These are phyloP conservation scores for Drepana falcataria DNA, from an alignment of 2,888 invertebrate genomes.

Conservation along the genomic window DNA sequence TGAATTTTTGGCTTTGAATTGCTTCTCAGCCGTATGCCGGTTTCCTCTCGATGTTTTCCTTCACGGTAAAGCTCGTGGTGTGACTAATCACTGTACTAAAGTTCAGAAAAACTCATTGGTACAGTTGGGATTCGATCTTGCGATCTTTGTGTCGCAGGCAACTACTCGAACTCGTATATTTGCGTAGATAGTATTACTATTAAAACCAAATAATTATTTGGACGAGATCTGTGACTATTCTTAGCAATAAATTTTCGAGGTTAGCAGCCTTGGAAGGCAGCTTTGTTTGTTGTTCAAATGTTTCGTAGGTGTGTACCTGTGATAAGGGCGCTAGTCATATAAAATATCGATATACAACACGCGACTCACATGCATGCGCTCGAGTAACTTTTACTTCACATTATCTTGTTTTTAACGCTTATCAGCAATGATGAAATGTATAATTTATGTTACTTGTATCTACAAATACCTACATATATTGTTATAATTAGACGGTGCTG, in stretches of 20 bases:
- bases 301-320: background rate
- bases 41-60: too few species aligned
- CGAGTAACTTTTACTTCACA: background rate
- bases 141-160: too few species aligned
- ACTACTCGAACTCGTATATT: too few species aligned
- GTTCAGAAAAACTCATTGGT: too few species aligned
- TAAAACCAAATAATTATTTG: background rate
- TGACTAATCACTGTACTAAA: too few species aligned
- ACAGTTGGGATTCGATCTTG: too few species aligned
- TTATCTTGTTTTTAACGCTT: background rate
- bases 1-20: too few species aligned
- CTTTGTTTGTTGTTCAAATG: background rate
- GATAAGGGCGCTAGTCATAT: background rate
- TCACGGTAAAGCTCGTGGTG: too few species aligned
- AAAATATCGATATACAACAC: background rate
- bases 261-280: background rate
- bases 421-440: background rate
- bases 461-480: too few species aligned
- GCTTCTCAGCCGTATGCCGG: too few species aligned
- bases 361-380: background rate
- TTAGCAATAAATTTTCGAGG: too few species aligned
- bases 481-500: too few species aligned
- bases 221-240: background rate
- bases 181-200: background rate
- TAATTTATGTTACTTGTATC: background rate